phyloP scores from a whole-genome alignment of 2,888 invertebrate genomes.

The Watsonalla binaria region DNA sequence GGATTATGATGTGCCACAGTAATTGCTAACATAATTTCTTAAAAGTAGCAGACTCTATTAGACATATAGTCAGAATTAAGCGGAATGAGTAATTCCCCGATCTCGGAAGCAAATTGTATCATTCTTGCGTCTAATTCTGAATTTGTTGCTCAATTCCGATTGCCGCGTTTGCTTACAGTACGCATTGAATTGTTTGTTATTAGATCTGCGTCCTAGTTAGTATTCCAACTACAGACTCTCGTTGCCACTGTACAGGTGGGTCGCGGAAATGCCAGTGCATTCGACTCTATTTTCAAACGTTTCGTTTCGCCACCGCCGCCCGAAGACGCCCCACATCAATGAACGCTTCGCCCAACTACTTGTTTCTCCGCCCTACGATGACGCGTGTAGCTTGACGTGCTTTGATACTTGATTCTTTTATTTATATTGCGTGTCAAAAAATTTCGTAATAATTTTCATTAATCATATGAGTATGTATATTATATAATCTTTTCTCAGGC shows the following conservation, averaged over 20 bases:
- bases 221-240: constrained; percentile 3
- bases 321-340: constrained; percentile 66
- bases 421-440: not conserved
- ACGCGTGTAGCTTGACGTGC: constrained; percentile 7
- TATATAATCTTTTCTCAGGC: too few relatives aligned
- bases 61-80: too few relatives aligned
- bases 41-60: too few relatives aligned
- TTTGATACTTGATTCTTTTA: constrained; percentile 35
- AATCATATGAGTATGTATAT: not conserved
- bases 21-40: too few relatives aligned
- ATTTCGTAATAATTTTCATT: not conserved
- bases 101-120: not conserved
- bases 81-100: too few relatives aligned
- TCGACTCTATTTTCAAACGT: constrained; percentile 54
- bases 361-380: constrained; percentile 47
- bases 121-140: not conserved
- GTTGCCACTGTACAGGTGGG: constrained; percentile 27
- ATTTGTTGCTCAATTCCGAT: not conserved
- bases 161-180: not conserved
- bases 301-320: constrained; percentile 48
- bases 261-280: constrained; percentile 37
- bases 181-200: constrained; percentile 5
- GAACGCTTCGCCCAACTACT: constrained; percentile 53
- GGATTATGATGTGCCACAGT: too few relatives aligned
- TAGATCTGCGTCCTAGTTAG: constrained; percentile 22